Base-by-base conservation (phyloP, 2,888 invertebrate species). In the Gymnosoma rotundatum region DNA sequence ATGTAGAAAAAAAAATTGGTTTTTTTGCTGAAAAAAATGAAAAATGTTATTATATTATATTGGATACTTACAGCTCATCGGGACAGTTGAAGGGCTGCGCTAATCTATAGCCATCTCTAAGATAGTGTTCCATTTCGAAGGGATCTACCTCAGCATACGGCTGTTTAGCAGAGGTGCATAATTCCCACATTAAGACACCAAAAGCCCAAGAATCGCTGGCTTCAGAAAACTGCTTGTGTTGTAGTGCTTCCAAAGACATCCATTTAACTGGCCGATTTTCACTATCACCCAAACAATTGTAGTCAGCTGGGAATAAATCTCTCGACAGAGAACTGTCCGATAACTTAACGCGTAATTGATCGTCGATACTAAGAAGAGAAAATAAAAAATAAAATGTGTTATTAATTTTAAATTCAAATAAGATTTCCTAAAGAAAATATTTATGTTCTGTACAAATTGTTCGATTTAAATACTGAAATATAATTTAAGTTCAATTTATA, bases 171-270 rank as follows among this genome's bases (percentile, higher is more conserved):
- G 98, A 93, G 1, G 98, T 98, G 86, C 97, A 95, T 88, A 98
- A 92, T 92, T 98, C 98, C 98, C 98, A 98, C 86, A 98, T 93
- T 45, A 97, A 94, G 64, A 98, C 96, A 20, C 98, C 98, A 93
- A 98, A 96, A 5, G 98, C 96, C 98, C 98, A 98, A 95, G 98
- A 97, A 93, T 99, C 98, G 75, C 97, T 96, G 74, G 97, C 95
- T 66, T 96, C 95, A 78, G 96, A 95, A 92, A 97, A 98, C 89
- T 96, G 95, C 89, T 96, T 95, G 88, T 96, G 95, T 75, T 96
- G 94, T 76, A 98, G 93, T 45, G 96, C 95, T 93, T 98, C 98
- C 56, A 97, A 93, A 0, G 98, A 96, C 94, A 98, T 95, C 98
- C 98, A 98, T 93, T 98, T 98, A 86, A 98, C 95, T 0, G 98